These are phyloP conservation scores for Adelognathus sp. DNA, from an alignment of 2,888 invertebrate species.

Conservation along the genomic window DNA sequence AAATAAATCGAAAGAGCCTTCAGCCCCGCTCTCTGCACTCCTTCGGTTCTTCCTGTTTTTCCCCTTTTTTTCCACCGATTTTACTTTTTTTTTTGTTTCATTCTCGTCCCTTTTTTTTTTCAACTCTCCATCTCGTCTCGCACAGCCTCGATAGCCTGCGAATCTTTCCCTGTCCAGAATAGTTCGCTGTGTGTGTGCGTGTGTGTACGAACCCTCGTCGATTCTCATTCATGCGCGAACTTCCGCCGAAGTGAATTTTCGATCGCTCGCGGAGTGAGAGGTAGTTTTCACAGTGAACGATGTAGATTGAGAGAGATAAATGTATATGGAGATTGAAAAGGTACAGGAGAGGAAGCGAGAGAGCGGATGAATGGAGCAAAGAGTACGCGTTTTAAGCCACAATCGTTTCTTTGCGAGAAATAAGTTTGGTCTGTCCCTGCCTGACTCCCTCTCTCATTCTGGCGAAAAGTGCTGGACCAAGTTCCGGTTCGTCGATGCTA, in stretches of 20 bases:
- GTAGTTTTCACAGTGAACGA: background rate
- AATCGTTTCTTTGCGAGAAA: slow-evolving; percentile 18
- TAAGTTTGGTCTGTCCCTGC: no score
- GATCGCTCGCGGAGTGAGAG: slow-evolving; percentile 47
- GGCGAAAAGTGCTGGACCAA: background rate
- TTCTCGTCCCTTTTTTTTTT: slow-evolving; percentile 9
- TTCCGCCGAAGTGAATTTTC: slow-evolving; percentile 72
- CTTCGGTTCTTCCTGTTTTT: slow-evolving; percentile 16
- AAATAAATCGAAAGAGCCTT: slow-evolving; percentile 73
- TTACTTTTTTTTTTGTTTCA: slow-evolving; percentile 25
- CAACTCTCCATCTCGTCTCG: slow-evolving; percentile 14
- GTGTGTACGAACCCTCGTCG: slow-evolving; percentile 63
- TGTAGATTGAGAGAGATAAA: slow-evolving; percentile 42
- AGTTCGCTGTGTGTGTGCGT: slow-evolving; percentile 19
- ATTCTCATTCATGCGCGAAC: slow-evolving; percentile 72
- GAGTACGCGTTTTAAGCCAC: slow-evolving; percentile 13
- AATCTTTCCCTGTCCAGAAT: slow-evolving; percentile 1
- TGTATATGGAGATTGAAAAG: slow-evolving; percentile 13
- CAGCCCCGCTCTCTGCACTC: slow-evolving; percentile 51
- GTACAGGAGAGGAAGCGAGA: background rate
- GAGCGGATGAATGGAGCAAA: background rate
- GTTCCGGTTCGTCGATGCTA: background rate
- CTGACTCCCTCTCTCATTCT: background rate
- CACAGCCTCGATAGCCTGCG: background rate
- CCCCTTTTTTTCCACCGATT: slow-evolving; percentile 25